Conservation (phyloP, 1,140 invertebrate species). For the Drosophila parvula region DNA sequence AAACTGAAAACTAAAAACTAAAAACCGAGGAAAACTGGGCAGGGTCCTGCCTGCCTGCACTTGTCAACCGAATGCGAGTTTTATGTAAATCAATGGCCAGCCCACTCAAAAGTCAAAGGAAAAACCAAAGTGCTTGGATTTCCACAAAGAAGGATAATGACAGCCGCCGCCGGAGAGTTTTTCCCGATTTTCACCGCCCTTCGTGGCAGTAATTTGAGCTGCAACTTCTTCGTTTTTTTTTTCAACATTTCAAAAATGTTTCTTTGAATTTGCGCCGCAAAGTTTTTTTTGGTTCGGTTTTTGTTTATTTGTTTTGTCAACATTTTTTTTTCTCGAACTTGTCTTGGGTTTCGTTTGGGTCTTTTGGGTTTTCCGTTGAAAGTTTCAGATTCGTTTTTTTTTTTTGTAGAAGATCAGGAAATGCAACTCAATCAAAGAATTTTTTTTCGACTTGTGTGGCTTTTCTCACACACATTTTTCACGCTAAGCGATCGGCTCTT, state of each 20-base stretch:
- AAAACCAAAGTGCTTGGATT: conserved; percentile 14
- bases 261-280: conserved; percentile 58
- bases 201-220: conserved; percentile 56
- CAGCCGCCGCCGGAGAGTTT: conserved; percentile 13
- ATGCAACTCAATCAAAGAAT: conserved; percentile 74
- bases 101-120: conserved; percentile 34
- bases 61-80: conserved; percentile 56
- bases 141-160: conserved; percentile 63
- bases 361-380: conserved; percentile 60
- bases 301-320: conserved; percentile 82
- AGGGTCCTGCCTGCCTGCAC: neutral
- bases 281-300: conserved; percentile 70
- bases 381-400: conserved; percentile 61
- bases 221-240: conserved; percentile 56
- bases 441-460: conserved; percentile 71
- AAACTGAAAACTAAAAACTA: too few species aligned
- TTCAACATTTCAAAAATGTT: conserved; percentile 54
- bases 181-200: conserved; percentile 42
- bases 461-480: conserved; percentile 79
- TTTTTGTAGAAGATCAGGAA: conserved; percentile 49
- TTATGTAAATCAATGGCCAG: conserved; percentile 66
- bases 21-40: conserved; percentile 11
- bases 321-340: conserved; percentile 68
- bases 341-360: conserved; percentile 63
- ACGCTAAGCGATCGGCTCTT: conserved; percentile 62